A percentile compares a stretch with the other conserved stretches of the same genome.
These are phyloP conservation scores for Lasioglossum malachurum DNA, from an alignment of 2,888 invertebrate genomes.

Conservation along the genomic window DNA sequence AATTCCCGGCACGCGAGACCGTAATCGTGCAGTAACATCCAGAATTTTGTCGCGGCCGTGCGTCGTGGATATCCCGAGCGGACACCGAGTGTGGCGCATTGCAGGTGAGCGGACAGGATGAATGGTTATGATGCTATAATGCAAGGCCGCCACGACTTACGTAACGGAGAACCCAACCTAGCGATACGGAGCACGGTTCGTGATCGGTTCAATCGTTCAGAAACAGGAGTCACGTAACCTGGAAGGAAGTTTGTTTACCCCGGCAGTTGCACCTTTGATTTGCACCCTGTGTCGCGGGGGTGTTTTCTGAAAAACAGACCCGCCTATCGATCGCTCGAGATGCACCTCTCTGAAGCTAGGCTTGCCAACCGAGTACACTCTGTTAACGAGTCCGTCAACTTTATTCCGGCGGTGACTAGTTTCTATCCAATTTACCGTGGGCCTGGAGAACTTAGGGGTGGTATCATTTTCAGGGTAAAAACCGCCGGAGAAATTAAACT, in stretches of 20 bases:
- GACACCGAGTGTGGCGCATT: constrained; percentile 79
- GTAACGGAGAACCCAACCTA: constrained; percentile 78
- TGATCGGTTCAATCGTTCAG: constrained; percentile 73
- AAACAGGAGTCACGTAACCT: constrained; percentile 16
- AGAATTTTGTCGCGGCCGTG: constrained; percentile 25
- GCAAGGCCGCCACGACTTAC: constrained; percentile 81
- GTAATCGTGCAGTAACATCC: background rate
- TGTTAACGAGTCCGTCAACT: background rate
- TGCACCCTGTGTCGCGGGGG: background rate
- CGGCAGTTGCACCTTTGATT: background rate
- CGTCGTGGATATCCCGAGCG: constrained; percentile 59
- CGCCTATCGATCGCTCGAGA: background rate
- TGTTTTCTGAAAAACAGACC: background rate
- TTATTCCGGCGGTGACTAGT: background rate
- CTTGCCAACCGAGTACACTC: background rate
- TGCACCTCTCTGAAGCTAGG: background rate
- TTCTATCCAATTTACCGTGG: background rate
- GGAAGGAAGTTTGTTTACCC: constrained; percentile 20
- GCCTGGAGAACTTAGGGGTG: background rate
- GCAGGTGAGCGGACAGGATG: constrained; percentile 83
- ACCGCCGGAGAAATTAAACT: background rate
- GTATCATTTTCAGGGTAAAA: background rate
- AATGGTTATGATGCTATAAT: constrained; percentile 83
- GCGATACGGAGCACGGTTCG: constrained; percentile 77
- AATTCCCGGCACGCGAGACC: background rate